Conservation (phyloP, 2,888 invertebrate genomes). For the Empis stercorea region DNA sequence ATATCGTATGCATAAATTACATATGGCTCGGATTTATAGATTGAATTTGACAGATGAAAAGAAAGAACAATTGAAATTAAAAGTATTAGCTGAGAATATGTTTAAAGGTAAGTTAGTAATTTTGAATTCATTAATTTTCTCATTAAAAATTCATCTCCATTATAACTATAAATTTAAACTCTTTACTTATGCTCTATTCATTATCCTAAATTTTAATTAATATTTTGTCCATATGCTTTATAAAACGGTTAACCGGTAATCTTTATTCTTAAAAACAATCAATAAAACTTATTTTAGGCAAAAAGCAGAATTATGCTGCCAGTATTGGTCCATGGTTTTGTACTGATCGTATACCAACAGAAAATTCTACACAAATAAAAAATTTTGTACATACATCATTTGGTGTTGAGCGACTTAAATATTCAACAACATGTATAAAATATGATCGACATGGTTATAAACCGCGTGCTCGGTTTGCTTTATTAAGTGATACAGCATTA, state of each 20-base stretch:
- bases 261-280: neutral
- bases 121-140: too few species aligned
- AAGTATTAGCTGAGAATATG: conserved; percentile 71
- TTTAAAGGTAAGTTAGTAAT: conserved; percentile 49
- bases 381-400: conserved; percentile 51
- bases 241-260: neutral
- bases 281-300: conserved; percentile 42
- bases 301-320: conserved; percentile 66
- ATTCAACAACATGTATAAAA: conserved; percentile 67
- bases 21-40: conserved; percentile 63
- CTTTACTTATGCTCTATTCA: too few species aligned
- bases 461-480: conserved; percentile 62
- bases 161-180: too few species aligned
- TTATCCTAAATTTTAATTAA: too few species aligned
- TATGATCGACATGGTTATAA: conserved; percentile 90
- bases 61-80: conserved; percentile 69
- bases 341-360: conserved; percentile 54
- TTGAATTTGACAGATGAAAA: conserved; percentile 50
- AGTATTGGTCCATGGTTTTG: conserved; percentile 60
- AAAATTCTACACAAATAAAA: conserved; percentile 48
- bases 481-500: conserved; percentile 64
- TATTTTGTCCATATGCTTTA: neutral
- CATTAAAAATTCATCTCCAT: too few species aligned
- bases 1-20: conserved; percentile 54
- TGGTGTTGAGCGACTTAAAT: conserved; percentile 57